These are phyloP conservation scores for Nephrocerus scutellatus DNA, from an alignment of 2,888 invertebrate species.

Conservation along the genomic window DNA sequence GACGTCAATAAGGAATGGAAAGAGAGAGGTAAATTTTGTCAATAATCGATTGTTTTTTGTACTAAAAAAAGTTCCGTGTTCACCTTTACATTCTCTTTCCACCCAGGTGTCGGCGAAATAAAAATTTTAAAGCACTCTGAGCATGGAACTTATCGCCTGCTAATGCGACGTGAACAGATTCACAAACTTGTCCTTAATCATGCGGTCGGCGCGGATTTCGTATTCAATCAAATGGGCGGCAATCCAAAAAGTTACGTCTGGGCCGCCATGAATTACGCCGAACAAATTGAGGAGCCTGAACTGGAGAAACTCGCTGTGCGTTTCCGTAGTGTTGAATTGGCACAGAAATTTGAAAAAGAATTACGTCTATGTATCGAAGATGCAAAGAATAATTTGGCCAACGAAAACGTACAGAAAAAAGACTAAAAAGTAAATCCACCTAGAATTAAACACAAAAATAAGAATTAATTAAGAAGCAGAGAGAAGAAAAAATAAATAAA, in stretches of 20 bases:
- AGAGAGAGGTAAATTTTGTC: slow-evolving; percentile 59
- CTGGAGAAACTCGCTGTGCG: slow-evolving; percentile 72
- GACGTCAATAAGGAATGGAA: slow-evolving; percentile 78
- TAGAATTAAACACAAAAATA: too few relatives aligned
- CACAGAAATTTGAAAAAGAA: slow-evolving; percentile 54
- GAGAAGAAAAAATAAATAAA: too few relatives aligned
- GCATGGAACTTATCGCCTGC: slow-evolving; percentile 66
- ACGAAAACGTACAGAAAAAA: too few relatives aligned
- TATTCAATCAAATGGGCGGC: slow-evolving; percentile 57
- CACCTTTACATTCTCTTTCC: slow-evolving; percentile 9
- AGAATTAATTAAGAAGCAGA: too few relatives aligned
- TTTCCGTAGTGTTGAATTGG: slow-evolving; percentile 63
- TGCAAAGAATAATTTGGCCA: too few relatives aligned
- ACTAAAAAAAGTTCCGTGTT: too few relatives aligned
- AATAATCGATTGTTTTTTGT: background rate
- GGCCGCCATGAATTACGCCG: slow-evolving; percentile 71
- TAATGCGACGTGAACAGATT: slow-evolving; percentile 85
- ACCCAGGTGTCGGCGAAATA: slow-evolving; percentile 69
- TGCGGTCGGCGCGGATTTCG: slow-evolving; percentile 56
- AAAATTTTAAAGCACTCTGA: slow-evolving; percentile 74
- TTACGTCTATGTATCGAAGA: slow-evolving; percentile 47
- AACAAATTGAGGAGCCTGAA: slow-evolving; percentile 52
- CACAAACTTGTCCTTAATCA: slow-evolving; percentile 75
- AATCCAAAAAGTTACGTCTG: slow-evolving; percentile 72
- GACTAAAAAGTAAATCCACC: too few relatives aligned